Percentiles rank a stretch among this genome's conserved stretches.
Conservation (phyloP, 1,140 invertebrate species). For the Apolygus lucorum region DNA sequence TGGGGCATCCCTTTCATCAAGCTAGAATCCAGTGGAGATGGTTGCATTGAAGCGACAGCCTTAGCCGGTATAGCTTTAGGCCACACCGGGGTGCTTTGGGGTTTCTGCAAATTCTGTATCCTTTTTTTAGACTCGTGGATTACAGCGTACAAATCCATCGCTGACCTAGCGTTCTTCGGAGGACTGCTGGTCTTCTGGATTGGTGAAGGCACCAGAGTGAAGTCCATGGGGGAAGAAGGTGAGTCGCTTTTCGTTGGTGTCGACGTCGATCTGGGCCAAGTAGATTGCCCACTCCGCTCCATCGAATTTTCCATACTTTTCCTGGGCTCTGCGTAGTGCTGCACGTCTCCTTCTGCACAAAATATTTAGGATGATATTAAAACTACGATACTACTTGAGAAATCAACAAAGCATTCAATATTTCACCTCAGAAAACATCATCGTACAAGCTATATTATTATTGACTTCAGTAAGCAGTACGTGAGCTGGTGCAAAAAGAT, state of each 20-base stretch:
- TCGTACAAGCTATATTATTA: too few relatives aligned
- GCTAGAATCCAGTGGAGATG: neutral
- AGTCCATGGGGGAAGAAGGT: slow-evolving; percentile 23
- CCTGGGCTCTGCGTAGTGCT: neutral
- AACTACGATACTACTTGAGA: too few relatives aligned
- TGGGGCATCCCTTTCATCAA: slow-evolving; percentile 19
- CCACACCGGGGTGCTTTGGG: slow-evolving; percentile 23
- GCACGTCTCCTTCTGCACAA: neutral
- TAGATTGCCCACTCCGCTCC: slow-evolving; percentile 18
- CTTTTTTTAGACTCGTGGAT: slow-evolving; percentile 69
- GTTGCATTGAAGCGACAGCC: neutral
- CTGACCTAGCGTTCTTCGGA: slow-evolving; percentile 53
- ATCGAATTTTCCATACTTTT: slow-evolving; percentile 5
- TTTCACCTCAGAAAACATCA: too few relatives aligned
- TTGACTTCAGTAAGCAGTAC: too few relatives aligned
- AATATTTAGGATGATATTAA: too few relatives aligned
- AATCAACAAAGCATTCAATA: too few relatives aligned
- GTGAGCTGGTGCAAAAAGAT: too few relatives aligned
- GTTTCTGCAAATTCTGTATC: slow-evolving; percentile 47
- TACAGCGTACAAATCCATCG: slow-evolving; percentile 64
- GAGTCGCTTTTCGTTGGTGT: slow-evolving; percentile 30
- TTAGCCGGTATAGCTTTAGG: slow-evolving; percentile 31
- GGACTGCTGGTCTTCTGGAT: slow-evolving; percentile 37
- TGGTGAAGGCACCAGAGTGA: slow-evolving; percentile 30
- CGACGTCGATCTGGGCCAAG: slow-evolving; percentile 29